Evolutionary conservation across 2,888 invertebrate species (phyloP).

Genomic region (Agrochola litura): DNA sequence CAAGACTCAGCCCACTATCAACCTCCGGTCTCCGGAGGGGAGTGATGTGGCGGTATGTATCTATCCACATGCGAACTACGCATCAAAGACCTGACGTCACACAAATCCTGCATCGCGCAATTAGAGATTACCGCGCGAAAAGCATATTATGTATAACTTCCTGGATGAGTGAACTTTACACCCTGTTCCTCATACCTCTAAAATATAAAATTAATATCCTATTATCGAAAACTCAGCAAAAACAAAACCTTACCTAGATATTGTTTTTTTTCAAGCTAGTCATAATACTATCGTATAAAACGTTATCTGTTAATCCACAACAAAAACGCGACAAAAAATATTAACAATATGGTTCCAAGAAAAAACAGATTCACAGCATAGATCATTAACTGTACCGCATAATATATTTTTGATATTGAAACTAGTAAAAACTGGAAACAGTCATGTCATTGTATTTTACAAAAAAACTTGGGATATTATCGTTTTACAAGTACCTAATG

Average conservation of each 20-base stretch:
- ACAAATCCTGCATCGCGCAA: no score
- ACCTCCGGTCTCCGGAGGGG: no score
- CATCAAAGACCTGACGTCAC: no score
- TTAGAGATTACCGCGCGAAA: no score
- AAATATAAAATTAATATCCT: no score
- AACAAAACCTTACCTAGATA: background rate
- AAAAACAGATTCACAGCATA: slow-evolving; percentile 13
- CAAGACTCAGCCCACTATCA: no score
- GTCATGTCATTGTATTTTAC: background rate
- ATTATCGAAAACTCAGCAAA: background rate
- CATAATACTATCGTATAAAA: background rate
- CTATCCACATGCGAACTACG: no score
- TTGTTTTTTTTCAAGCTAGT: background rate
- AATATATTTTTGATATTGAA: slow-evolving; percentile 6
- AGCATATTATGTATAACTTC: no score
- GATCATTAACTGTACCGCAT: slow-evolving; percentile 16
- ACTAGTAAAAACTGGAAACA: slow-evolving; percentile 16
- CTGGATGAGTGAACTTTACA: no score
- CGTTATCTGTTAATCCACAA: slow-evolving; percentile 17
- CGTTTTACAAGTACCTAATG: background rate
- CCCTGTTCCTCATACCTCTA: no score
- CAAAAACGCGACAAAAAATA: slow-evolving; percentile 13
- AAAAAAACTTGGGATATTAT: slow-evolving; percentile 11
- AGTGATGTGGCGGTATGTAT: no score
- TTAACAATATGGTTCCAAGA: slow-evolving; percentile 10